phyloP scores from a whole-genome alignment of 2,888 invertebrate species.

The Rhagium mordax region DNA sequence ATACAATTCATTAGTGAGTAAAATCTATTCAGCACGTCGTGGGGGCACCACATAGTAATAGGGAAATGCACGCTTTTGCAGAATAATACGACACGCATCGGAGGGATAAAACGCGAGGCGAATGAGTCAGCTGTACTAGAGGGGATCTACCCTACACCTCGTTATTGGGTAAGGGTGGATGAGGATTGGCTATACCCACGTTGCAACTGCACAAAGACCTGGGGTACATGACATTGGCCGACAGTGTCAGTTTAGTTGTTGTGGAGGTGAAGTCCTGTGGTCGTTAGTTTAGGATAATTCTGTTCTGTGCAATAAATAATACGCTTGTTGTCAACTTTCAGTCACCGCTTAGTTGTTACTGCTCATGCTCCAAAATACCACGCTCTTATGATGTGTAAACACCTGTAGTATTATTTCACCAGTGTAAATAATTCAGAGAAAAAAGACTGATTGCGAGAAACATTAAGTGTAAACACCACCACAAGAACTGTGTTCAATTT shows the following conservation, averaged over 20 bases:
- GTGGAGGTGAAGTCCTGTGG: constrained; percentile 70
- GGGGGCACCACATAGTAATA: constrained; percentile 17
- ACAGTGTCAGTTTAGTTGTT: constrained; percentile 70
- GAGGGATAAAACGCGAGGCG: constrained; percentile 48
- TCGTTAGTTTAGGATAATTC: constrained; percentile 64
- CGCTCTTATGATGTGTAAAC: constrained; percentile 25
- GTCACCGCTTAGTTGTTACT: constrained; percentile 15
- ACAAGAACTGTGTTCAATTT: background rate
- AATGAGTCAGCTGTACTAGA: constrained; percentile 68
- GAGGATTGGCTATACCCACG: constrained; percentile 67
- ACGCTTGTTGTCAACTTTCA: constrained; percentile 12
- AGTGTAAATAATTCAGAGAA: constrained; percentile 25
- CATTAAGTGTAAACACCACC: background rate
- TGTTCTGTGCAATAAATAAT: constrained; percentile 55
- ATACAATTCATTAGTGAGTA: constrained; percentile 30
- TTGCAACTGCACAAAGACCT: constrained; percentile 67
- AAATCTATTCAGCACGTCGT: constrained; percentile 20
- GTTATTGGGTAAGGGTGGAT: constrained; percentile 66
- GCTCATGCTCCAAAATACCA: constrained; percentile 32
- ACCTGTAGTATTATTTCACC: constrained; percentile 20
- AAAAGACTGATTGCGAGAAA: constrained; percentile 30
- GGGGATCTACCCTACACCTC: constrained; percentile 63
- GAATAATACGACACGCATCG: constrained; percentile 43
- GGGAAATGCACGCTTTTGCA: constrained; percentile 31
- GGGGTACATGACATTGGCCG: constrained; percentile 58